A percentile compares a stretch with the other conserved stretches of the same genome.
Conservation (phyloP, 2,113 vertebrate genomes). For the Erythrolamprus reginae region DNA sequence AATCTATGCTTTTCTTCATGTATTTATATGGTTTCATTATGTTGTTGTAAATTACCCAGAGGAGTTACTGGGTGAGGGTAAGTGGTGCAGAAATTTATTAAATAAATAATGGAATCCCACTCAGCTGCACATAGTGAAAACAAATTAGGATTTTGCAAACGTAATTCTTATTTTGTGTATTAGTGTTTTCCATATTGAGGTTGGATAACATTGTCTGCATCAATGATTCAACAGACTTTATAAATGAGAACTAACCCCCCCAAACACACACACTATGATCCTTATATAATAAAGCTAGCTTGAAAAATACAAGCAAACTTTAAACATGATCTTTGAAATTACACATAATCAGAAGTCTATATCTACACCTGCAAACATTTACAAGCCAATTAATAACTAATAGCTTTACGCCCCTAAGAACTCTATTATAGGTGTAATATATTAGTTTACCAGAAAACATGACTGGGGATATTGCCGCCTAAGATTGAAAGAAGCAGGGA, state of each 20-base stretch:
- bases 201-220: neutral
- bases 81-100: neutral
- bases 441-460: neutral
- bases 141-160: too few relatives aligned
- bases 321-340: neutral
- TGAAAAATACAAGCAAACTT: neutral
- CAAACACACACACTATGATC: neutral
- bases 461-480: neutral
- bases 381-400: neutral
- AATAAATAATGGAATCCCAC: neutral
- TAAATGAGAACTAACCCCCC: neutral
- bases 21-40: neutral
- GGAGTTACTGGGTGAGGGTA: neutral
- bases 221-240: neutral
- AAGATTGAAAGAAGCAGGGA: neutral
- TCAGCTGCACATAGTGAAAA: neutral
- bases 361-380: conserved; percentile 29
- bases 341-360: conserved; percentile 3
- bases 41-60: neutral
- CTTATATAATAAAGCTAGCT: neutral
- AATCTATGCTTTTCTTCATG: neutral
- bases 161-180: neutral
- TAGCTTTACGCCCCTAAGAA: neutral
- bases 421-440: neutral
- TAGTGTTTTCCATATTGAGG: neutral